Base-by-base conservation (phyloP, 2,797 vertebrate species). In the Jordanella pulchra region DNA sequence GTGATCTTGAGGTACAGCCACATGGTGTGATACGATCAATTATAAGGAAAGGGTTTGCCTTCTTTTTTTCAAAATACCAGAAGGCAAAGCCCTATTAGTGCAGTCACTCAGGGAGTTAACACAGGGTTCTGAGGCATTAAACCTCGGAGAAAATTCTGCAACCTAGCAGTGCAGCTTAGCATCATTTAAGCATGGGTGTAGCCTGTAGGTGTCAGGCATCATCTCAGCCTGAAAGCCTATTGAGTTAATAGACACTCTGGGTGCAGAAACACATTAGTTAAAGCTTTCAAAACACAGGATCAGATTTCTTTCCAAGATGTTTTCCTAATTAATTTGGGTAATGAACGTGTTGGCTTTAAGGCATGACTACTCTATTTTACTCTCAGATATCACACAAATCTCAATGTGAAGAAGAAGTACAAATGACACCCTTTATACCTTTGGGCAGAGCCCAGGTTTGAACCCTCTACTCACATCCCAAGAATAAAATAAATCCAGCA, bases 231-330 rank as follows among this genome's bases (percentile, higher is more conserved):
- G 77, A 86, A 79, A 75, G 75, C 80, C 86, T 84, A 85, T 90
- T 84, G 80, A 79, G 78, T 79, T 79, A 87, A 86, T 86, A 80
- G 73, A 84, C 72, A 74, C 27, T 53, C 63, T 73, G 73, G 54
- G 83, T 73, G 81, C 63, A 76, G 78, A 83, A 76, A 81, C 78
- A 86, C 78, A 87, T 90, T 87, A 87, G 78, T 75, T 65, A 75
- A 86, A 92, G 88, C 87, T 90, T 83, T 91, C 83, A 91, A 92
- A 92, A 92, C 86, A 92, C 53, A 2, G 53, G 87, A 75, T 93
- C 80, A 42, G 64, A 69, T 93, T 90, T 85, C 86, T 0, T 27
- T 50, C 63, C 77, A 68, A 91, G 89, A 84, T 82, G 84, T 90
- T 92, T 89, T 87, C 70, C 65, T 90, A 88, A 83, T 93, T 91